Base-by-base conservation (phyloP, 1,140 invertebrate species). In the Thalassaphorura encarpata region DNA sequence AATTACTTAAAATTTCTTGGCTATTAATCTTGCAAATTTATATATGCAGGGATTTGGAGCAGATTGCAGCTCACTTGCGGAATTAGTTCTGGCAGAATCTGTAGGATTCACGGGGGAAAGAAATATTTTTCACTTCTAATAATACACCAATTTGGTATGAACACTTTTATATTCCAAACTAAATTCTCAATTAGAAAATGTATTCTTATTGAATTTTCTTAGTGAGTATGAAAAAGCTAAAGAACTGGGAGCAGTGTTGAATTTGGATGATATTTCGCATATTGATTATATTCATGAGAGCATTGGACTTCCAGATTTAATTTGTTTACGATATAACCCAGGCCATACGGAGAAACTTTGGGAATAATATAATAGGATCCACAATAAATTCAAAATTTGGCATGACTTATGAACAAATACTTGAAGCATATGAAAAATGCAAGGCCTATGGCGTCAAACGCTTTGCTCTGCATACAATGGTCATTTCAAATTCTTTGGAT, bases 391-490 rank as follows among this genome's bases (percentile, higher is more conserved):
- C 49, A 21, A 51, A 51, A 39, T 51, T 41, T 33, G 49, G 49
- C 5, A 43, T 51, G 49, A 51, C 49, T 5, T 6, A 51, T 3
- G 33, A 33, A 13, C 49, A 51, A 19, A 19, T 51, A 4, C 21
- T 51, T 18, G 15, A 31, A 51, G 27, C 27, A 5, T 36, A 8
- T 29, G 21, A 15, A 8, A n/a, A 36, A 21, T 11, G 26, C 3
- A 3, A 18, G 13, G 8, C 6, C 8, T 33, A 27, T 8, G 49
- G 49, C 18, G 19, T 19, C 6, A 33, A 51, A 23, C 3, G 19
- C 4, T 51, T 51, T n/a, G 19, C n/a, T 11, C 49, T 51, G 6
- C 49, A 51, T 23, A 51, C 49, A 4, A 51, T 51, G 49, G 13
- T 51, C 4, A 18, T 51, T n/a, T 51, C 49, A 6, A 51, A 51